These are phyloP conservation scores for Sebastes oblongus DNA, from an alignment of 2,797 vertebrate genomes.

Conservation along the genomic window DNA sequence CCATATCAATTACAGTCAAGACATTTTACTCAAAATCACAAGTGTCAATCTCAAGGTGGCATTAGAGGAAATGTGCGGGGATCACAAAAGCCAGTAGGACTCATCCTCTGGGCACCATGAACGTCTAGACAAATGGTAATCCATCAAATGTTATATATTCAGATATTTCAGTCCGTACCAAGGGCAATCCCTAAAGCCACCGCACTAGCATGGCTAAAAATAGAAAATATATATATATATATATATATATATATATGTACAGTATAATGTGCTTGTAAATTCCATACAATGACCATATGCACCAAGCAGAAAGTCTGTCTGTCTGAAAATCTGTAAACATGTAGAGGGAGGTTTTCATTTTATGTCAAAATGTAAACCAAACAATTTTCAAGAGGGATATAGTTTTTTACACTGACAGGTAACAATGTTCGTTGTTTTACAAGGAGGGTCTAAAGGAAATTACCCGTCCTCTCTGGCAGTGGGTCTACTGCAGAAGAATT, in stretches of 20 bases:
- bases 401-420: background rate
- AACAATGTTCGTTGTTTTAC: background rate
- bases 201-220: background rate
- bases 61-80: background rate
- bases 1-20: background rate
- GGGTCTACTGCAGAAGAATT: background rate
- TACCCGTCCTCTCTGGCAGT: background rate
- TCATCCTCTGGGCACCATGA: background rate
- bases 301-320: background rate
- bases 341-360: background rate
- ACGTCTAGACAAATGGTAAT: background rate
- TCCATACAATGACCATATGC: background rate
- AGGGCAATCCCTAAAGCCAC: background rate
- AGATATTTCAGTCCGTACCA: background rate
- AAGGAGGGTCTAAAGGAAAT: background rate
- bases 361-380: background rate
- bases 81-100: background rate
- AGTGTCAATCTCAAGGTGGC: background rate
- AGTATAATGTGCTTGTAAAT: background rate
- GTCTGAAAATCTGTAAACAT: background rate
- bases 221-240: no score
- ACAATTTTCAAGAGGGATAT: background rate
- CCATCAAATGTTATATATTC: background rate
- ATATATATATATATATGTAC: no score
- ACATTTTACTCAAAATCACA: background rate